Evolutionary conservation across 2,113 vertebrate genomes (phyloP).

Genomic region (Recurvirostra avosetta): DNA sequence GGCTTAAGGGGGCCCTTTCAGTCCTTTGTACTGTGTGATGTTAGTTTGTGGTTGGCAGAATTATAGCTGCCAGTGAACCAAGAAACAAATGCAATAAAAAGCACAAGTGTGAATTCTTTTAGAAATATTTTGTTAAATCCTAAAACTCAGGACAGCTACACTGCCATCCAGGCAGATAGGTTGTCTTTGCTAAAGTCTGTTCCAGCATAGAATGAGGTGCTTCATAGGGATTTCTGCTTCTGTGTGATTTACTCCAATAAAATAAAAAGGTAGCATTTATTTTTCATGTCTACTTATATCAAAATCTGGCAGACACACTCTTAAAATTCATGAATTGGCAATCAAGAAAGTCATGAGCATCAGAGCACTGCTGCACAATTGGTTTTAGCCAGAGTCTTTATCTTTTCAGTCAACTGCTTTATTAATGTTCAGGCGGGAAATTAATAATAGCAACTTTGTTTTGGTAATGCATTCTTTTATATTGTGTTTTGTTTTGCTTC

Average conservation of each 20-base stretch:
- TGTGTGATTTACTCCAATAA: background rate
- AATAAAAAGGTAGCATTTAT: background rate
- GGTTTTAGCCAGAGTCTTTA: background rate
- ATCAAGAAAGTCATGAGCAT: background rate
- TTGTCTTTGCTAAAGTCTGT: background rate
- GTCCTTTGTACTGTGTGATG: background rate
- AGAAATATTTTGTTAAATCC: background rate
- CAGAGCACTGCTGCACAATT: background rate
- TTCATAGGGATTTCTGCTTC: background rate
- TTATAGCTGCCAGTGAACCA: background rate
- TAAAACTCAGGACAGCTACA: background rate
- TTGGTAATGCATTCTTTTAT: background rate
- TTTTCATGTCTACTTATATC: background rate
- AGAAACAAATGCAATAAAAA: background rate
- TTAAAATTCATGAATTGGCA: background rate
- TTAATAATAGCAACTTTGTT: background rate
- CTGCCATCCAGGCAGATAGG: background rate
- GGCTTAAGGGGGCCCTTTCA: background rate
- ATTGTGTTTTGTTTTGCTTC: slow-evolving; percentile 22
- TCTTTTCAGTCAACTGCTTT: background rate
- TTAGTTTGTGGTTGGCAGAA: background rate
- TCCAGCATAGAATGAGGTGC: background rate
- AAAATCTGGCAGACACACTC: background rate
- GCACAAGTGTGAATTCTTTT: background rate
- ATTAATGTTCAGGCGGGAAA: background rate